phyloP scores from a whole-genome alignment of 2,113 vertebrate species.

The Phylloscopus trochilus region DNA sequence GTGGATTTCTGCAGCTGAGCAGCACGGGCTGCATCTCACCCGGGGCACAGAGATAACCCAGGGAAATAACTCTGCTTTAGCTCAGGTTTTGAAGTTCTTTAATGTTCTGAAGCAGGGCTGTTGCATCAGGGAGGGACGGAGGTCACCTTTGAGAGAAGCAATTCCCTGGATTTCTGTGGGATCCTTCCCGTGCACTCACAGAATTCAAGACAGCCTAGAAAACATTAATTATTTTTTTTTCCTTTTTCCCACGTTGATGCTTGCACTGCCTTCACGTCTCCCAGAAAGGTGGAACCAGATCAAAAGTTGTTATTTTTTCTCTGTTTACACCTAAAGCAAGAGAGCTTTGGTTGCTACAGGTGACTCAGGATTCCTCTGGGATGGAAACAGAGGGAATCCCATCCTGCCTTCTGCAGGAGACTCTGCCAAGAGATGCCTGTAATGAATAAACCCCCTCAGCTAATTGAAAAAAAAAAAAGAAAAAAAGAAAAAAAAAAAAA shows the following conservation, averaged over 20 bases:
- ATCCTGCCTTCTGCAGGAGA: background rate
- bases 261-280: background rate
- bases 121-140: background rate
- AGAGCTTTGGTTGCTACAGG: background rate
- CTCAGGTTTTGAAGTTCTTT: background rate
- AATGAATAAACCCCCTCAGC: background rate
- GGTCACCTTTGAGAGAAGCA: background rate
- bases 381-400: background rate
- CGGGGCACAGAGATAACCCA: background rate
- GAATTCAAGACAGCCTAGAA: background rate
- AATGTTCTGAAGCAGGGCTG: background rate
- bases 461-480: fast-evolving
- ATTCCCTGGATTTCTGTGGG: background rate
- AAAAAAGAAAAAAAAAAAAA: fast-evolving
- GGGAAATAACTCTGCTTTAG: background rate
- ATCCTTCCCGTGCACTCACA: background rate
- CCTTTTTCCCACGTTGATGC: background rate
- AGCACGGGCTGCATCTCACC: background rate
- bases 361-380: background rate
- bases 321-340: constrained; percentile 23
- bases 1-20: background rate
- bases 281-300: background rate
- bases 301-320: constrained; percentile 1
- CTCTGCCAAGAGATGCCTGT: background rate
- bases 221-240: background rate